A percentile compares a stretch with the other conserved stretches of the same genome.
phyloP scores from a whole-genome alignment of 2,888 invertebrate genomes.

The Gymnosoma rotundatum region DNA sequence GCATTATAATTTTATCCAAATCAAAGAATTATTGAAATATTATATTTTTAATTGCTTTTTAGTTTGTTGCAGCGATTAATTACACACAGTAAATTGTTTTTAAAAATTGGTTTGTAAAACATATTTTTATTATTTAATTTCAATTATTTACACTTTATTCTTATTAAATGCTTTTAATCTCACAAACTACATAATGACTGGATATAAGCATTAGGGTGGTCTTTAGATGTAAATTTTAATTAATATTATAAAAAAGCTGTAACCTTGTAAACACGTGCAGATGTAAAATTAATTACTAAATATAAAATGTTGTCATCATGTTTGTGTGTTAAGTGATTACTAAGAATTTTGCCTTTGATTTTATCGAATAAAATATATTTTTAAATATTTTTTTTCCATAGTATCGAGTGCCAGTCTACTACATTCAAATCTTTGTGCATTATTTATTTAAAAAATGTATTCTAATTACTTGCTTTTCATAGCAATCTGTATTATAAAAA shows the following conservation, averaged over 20 bases:
- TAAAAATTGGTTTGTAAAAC: not conserved
- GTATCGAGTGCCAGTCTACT: slow-evolving; percentile 4
- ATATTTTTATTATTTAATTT: slow-evolving; percentile 6
- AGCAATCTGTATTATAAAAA: slow-evolving; percentile 25
- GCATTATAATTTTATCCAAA: not conserved
- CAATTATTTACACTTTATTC: not conserved
- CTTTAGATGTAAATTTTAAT: too few relatives aligned
- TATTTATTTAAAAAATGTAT: not conserved
- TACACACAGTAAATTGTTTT: not conserved
- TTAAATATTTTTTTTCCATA: not conserved
- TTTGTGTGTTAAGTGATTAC: too few relatives aligned
- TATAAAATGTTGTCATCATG: too few relatives aligned
- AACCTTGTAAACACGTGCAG: too few relatives aligned
- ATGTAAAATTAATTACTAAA: too few relatives aligned
- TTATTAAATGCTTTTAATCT: slow-evolving; percentile 3
- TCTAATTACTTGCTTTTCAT: slow-evolving; percentile 33
- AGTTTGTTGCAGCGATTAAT: not conserved
- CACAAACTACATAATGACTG: too few relatives aligned
- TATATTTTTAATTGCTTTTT: not conserved
- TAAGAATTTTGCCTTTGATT: too few relatives aligned
- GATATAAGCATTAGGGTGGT: too few relatives aligned
- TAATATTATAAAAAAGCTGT: too few relatives aligned
- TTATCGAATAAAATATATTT: too few relatives aligned
- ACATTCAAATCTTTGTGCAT: too few relatives aligned
- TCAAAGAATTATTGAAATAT: not conserved